Percentiles rank a stretch among this genome's conserved stretches.
Evolutionary conservation across 2,113 vertebrate species (phyloP).

Genomic region (Monarcha castaneiventris): DNA sequence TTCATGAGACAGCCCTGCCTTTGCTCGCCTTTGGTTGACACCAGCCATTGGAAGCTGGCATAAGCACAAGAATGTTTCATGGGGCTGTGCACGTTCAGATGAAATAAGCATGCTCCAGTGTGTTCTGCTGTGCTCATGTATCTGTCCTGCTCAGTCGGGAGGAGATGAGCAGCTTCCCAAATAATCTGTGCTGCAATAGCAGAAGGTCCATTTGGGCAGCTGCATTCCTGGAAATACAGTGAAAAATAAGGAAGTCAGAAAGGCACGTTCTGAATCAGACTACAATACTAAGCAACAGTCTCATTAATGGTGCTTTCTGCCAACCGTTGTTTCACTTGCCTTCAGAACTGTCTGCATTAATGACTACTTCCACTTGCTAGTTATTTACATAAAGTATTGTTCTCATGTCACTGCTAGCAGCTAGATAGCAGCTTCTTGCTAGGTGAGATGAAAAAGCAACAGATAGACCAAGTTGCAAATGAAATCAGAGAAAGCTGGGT

Average conservation of each 20-base stretch:
- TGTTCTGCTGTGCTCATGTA: not conserved
- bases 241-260: not conserved
- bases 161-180: not conserved
- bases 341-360: constrained; percentile 44
- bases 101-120: not conserved
- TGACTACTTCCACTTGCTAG: constrained; percentile 4
- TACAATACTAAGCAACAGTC: not conserved
- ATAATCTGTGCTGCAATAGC: not conserved
- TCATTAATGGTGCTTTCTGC: not conserved
- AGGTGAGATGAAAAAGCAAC: not conserved
- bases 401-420: constrained; percentile 16
- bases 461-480: not conserved
- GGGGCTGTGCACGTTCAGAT: not conserved
- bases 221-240: not conserved
- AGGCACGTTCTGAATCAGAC: not conserved
- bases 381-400: constrained; percentile 61
- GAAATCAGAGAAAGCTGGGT: not conserved
- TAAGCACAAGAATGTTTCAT: not conserved
- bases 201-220: not conserved
- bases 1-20: not conserved
- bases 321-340: not conserved
- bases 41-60: not conserved
- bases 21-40: not conserved
- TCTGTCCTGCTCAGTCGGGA: not conserved
- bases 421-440: not conserved